A percentile compares a stretch with the other conserved stretches of the same genome.
phyloP scores from a whole-genome alignment of 2,113 vertebrate species.

The Atractosteus spatula region DNA sequence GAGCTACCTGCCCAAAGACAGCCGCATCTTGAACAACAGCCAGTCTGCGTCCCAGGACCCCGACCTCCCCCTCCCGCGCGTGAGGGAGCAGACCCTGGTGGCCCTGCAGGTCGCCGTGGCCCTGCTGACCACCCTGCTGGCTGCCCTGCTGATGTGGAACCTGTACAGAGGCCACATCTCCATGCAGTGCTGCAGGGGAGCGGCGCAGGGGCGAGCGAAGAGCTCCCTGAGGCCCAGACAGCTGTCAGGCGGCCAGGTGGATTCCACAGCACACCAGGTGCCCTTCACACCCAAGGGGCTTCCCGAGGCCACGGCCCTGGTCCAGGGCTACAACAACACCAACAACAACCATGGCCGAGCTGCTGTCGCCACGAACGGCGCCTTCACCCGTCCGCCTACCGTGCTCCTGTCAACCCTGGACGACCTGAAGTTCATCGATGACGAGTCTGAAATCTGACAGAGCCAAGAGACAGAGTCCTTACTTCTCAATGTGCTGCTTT shows the following conservation, averaged over 20 bases:
- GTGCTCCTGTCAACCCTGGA: conserved; percentile 48
- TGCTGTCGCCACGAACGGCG: conserved; percentile 50
- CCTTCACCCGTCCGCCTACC: conserved; percentile 40
- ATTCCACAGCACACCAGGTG: conserved; percentile 6
- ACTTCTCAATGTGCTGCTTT: too few relatives aligned
- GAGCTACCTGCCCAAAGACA: conserved; percentile 11
- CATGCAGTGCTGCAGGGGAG: conserved; percentile 31
- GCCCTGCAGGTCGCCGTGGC: conserved; percentile 43
- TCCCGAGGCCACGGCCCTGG: not conserved
- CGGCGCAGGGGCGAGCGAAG: conserved; percentile 1
- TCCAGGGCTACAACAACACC: conserved; percentile 24
- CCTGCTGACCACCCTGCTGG: conserved; percentile 44
- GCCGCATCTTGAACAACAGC: not conserved
- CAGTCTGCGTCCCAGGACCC: not conserved
- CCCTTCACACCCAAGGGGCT: not conserved
- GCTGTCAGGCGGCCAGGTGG: conserved; percentile 37
- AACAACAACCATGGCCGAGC: conserved; percentile 54
- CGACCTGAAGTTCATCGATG: conserved; percentile 58
- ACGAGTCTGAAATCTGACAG: conserved; percentile 66
- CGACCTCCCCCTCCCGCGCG: not conserved
- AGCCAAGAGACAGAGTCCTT: not conserved
- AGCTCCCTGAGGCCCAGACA: not conserved
- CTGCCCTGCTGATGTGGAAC: conserved; percentile 56
- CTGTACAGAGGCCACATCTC: conserved; percentile 52
- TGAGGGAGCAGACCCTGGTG: conserved; percentile 20